Percentiles rank a stretch among this genome's conserved stretches.
Evolutionary conservation across 2,113 vertebrate species (phyloP).

Genomic region (Tupaia tana): DNA sequence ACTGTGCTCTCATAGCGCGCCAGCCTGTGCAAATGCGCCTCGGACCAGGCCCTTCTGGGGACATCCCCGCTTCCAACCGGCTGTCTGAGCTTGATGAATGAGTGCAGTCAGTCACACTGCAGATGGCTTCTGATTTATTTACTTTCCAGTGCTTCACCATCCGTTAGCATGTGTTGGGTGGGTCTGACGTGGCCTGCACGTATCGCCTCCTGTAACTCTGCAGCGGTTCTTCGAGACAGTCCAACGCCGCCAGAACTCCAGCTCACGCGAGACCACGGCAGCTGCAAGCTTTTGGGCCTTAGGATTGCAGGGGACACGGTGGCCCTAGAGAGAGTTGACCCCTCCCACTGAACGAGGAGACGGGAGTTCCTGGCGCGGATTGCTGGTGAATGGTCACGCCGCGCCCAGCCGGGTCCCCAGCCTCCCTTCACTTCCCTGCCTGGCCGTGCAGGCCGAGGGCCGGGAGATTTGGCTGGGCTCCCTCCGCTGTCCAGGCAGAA

Average conservation of each 20-base stretch:
- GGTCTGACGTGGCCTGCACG: background rate
- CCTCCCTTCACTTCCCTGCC: background rate
- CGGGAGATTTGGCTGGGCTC: background rate
- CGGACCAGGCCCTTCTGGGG: background rate
- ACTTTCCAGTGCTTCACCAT: background rate
- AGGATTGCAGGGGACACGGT: no score
- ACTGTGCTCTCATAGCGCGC: background rate
- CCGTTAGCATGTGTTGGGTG: background rate
- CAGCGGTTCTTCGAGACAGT: background rate
- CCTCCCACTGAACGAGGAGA: background rate
- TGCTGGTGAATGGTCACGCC: background rate
- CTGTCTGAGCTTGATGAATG: background rate
- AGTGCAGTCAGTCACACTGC: background rate
- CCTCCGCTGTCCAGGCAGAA: background rate
- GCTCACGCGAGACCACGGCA: background rate
- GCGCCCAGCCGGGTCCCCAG: background rate
- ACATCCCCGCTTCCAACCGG: background rate
- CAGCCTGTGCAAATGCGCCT: background rate
- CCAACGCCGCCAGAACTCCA: background rate
- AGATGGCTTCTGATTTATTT: background rate
- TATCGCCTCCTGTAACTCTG: background rate
- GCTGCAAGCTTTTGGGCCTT: background rate
- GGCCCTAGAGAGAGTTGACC: background rate
- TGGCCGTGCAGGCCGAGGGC: background rate
- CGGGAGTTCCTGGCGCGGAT: background rate